Base-by-base conservation (phyloP, 2,888 invertebrate species). In the Conus canariensis region DNA sequence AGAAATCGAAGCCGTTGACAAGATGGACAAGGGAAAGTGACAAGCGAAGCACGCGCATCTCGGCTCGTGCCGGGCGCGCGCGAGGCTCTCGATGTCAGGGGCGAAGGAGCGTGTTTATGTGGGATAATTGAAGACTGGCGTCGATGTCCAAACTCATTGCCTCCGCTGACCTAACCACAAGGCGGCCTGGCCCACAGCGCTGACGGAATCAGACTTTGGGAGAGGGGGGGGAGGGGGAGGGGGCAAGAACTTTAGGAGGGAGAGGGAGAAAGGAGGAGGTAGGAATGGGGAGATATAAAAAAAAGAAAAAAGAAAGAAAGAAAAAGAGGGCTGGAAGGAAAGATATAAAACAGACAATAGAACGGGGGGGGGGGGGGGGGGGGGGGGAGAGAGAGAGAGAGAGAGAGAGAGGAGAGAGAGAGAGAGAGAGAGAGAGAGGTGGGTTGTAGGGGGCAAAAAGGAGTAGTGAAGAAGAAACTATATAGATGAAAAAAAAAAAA, bases 1-100 rank as follows among this genome's bases (percentile, higher is more conserved):
- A 59, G 82, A 88, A 88, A 88, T 88, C 88, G 88, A 88, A 88
- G 83, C 19, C 67, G 80, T 83, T 88, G 88, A 88, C 88, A 80
- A 88, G 59, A 83, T 25, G 88, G 82, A 88, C 82, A 88, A 88
- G 88, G 25, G 25, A 45, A 83, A 45, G 25, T 82, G 88, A 58
- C 82, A 82, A 80, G 25, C 30, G 82, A n/a, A 80, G 82, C 58
- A 67, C 74, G 70, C 58, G 80, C 87, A 67, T 87, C 56, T 74
- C 87, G 12, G 8, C 64, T 59, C 60, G 22, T 0, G 30, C 22
- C 30, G 25, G 58, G 22, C n/a, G 10, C 8, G 25, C 16, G 70
- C 56, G 67, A n/a, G 56, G n/a, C 82, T 83, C 88, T 88, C 60
- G 25, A 82, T 64, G 88, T 88, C 88, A 80, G 45, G 14, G 59